Conservation (phyloP, 1,140 invertebrate genomes). For the Monochamus saltuarius region DNA sequence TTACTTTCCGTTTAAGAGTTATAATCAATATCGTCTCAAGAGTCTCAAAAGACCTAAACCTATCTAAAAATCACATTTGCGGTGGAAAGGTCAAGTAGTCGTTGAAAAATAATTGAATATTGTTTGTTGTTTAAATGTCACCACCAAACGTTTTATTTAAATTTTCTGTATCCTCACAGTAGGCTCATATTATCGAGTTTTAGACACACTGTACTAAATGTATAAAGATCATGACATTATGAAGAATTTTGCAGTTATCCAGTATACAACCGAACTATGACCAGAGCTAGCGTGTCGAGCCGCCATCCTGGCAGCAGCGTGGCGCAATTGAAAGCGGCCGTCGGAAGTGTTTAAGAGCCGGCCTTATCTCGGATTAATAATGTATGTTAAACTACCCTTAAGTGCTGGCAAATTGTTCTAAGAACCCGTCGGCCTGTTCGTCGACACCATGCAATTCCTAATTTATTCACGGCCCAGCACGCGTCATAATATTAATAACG, state of each 20-base stretch:
- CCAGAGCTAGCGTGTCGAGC: slow-evolving; percentile 14
- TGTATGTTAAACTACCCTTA: slow-evolving; percentile 52
- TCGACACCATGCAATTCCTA: slow-evolving; percentile 39
- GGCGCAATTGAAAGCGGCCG: slow-evolving; percentile 48
- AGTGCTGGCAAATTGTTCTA: slow-evolving; percentile 50
- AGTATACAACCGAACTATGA: neutral
- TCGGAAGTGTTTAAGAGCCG: slow-evolving; percentile 49
- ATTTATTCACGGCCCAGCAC: slow-evolving; percentile 28
- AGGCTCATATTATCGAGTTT: too few species aligned
- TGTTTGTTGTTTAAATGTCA: too few species aligned
- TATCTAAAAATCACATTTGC: too few species aligned
- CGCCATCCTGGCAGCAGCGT: slow-evolving; percentile 23
- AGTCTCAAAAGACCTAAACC: too few species aligned
- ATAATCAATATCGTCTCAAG: too few species aligned
- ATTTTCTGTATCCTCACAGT: too few species aligned
- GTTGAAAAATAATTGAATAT: too few species aligned
- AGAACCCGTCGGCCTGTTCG: slow-evolving; percentile 36
- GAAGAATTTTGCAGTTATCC: neutral
- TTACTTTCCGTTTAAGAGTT: too few species aligned
- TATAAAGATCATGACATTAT: neutral
- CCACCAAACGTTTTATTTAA: too few species aligned
- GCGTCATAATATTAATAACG: slow-evolving; percentile 18
- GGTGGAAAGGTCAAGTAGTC: too few species aligned
- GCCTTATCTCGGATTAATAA: slow-evolving; percentile 48
- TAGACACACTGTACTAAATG: too few species aligned